Base-by-base conservation (phyloP, 1,140 invertebrate species). In the Penaeus chinensis region DNA sequence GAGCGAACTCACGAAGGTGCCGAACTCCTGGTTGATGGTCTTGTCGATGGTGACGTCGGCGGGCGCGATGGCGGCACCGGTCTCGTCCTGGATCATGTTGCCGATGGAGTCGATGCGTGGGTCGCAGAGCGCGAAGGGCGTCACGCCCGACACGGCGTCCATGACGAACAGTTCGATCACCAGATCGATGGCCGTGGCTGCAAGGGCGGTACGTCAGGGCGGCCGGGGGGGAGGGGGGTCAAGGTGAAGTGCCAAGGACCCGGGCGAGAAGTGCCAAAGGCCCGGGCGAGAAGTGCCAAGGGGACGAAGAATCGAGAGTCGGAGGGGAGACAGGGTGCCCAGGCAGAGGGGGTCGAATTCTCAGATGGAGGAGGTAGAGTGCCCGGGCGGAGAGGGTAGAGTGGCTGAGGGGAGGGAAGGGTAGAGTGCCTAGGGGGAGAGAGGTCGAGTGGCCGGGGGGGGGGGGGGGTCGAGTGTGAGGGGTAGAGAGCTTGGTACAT, bases 101-200 rank as follows among this genome's bases (percentile, higher is more conserved):
- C 90, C 83, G 84, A 88, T 66, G 79, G 37, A 27, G 22, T 76
- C 65, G 3, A 91, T 61, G 13, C 66, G 63, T 0, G 91, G 81
- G 22, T 89, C 89, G 69, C 89, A 91, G 1, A 91, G 27, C 5
- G 90, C 89, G 32, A 91, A 84, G 20, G 90, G 90, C 69, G 37
- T 89, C 77, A 76, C 89, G 82, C 76, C 88, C 82, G 54, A 85
- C 74, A 84, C 89, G 83, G 62, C 83, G n/a, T 91, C 91, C 63
- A 89, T 91, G 24, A 91, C 91, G 69, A 91, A 91, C 18, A 91
- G 89, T 22, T 91, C 91, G 2, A 91, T 86, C 0, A 90, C 82
- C n/a, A 91, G 54, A 37, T 91, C 91, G 85, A 91, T 90, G n/a
- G 81, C 79, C 11, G 85, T 78, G 0, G 89, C 89, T 80, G 80